A percentile compares a stretch with the other conserved stretches of the same genome.
Evolutionary conservation across 2,888 invertebrate genomes (phyloP).

Genomic region (Nephrocerus scutellatus): DNA sequence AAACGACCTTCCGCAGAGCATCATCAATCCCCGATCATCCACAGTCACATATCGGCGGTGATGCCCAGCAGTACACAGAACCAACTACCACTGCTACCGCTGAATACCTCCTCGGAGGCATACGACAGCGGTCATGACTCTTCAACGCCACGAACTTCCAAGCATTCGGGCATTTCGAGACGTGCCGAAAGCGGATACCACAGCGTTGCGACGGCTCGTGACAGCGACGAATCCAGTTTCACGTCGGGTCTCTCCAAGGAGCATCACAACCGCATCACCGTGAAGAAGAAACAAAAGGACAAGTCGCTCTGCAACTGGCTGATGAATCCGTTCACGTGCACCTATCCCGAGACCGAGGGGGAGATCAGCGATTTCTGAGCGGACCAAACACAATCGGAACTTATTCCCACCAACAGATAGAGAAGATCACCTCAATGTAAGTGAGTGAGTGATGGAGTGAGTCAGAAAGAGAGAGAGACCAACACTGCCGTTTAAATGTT

Average conservation of each 20-base stretch:
- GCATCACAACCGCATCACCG: slow-evolving; percentile 41
- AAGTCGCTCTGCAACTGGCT: slow-evolving; percentile 70
- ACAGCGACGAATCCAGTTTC: slow-evolving; percentile 80
- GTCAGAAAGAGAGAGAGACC: too few species aligned
- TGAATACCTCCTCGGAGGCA: slow-evolving; percentile 53
- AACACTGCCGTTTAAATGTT: too few species aligned
- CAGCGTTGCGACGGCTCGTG: slow-evolving; percentile 68
- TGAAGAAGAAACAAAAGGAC: slow-evolving; percentile 60
- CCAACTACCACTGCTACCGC: slow-evolving; percentile 42
- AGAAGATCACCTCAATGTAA: too few species aligned
- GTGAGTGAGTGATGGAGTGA: too few species aligned
- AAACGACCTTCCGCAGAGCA: slow-evolving; percentile 37
- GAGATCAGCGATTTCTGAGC: slow-evolving; percentile 57
- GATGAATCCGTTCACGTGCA: slow-evolving; percentile 68
- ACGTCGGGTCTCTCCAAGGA: slow-evolving; percentile 57
- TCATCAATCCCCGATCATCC: slow-evolving; percentile 26
- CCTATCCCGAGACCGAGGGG: slow-evolving; percentile 65
- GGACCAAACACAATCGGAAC: too few species aligned
- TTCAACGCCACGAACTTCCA: slow-evolving; percentile 73
- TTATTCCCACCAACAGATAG: too few species aligned
- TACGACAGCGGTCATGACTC: slow-evolving; percentile 81
- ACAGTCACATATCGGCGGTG: slow-evolving; percentile 31
- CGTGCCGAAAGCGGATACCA: slow-evolving; percentile 87
- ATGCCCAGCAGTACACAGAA: slow-evolving; percentile 40
- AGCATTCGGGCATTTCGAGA: slow-evolving; percentile 71